Percentiles rank a stretch among this genome's conserved stretches.
phyloP scores from a whole-genome alignment of 2,113 vertebrate species.

The Synchiropus splendidus region DNA sequence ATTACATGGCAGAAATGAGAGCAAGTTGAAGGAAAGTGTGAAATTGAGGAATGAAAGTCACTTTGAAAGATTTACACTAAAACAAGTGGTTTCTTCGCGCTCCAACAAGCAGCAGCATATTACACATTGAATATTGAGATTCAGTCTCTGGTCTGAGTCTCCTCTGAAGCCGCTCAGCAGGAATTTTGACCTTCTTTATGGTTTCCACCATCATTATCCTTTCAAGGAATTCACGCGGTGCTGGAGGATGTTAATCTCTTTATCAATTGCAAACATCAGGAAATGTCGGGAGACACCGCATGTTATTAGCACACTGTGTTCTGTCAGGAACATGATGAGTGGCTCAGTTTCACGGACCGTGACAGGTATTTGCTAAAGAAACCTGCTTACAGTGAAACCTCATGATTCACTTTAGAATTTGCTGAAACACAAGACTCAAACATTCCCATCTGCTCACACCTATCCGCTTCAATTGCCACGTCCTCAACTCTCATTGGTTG shows the following conservation, averaged over 20 bases:
- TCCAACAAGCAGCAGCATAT: slow-evolving; percentile 10
- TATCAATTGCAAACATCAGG: slow-evolving; percentile 13
- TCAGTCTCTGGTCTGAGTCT: background rate
- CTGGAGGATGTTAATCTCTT: slow-evolving; percentile 31
- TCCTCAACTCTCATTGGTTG: no score
- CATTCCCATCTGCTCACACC: no score
- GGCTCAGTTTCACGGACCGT: no score
- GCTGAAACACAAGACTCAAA: no score
- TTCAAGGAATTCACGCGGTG: slow-evolving; percentile 16
- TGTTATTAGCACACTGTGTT: no score
- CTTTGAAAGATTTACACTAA: slow-evolving; percentile 1
- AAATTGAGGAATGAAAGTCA: slow-evolving; percentile 22
- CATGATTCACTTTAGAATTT: no score
- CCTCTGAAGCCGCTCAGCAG: slow-evolving; percentile 3
- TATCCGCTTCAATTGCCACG: no score
- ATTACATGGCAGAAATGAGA: slow-evolving; percentile 25
- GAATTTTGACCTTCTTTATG: slow-evolving; percentile 19
- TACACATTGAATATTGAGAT: slow-evolving; percentile 6
- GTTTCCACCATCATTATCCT: slow-evolving; percentile 27
- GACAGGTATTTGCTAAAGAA: no score
- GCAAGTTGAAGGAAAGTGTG: slow-evolving; percentile 11
- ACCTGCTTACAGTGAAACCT: no score
- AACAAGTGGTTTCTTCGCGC: slow-evolving; percentile 9
- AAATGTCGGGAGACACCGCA: no score
- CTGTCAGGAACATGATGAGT: no score